Evolutionary conservation across 2,113 vertebrate species (phyloP), one percentile per base, ranked within the genome.

Genomic region (Daphoenositta chrysoptera): DNA sequence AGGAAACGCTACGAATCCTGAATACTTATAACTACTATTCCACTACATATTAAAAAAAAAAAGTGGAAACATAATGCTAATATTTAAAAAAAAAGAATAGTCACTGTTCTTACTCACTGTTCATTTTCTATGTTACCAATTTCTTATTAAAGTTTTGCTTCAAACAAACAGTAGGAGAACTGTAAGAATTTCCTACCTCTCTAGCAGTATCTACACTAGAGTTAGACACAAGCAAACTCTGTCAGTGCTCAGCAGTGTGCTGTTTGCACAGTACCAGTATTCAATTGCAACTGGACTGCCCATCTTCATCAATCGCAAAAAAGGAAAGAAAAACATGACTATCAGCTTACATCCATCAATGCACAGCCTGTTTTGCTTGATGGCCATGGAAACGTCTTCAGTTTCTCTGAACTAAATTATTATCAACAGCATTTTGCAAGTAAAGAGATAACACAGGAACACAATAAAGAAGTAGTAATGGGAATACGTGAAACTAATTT

Each of bases 401-500:
- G 51, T 44, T 76, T 95, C 92, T 91, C 83, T 84, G 9, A 73
- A 80, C 57, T 61, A 58, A 89, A 45, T 44, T 63, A 91, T 70
- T 58, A 30, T 42, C 81, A 72, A n/a, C 23, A 39, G 64, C 53
- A 48, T 39, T 89, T 91, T 73, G 40, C 81, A 90, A 75, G 47
- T 44, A 75, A 70, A 96, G 79, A 93, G 94, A 81, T 82, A 94
- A 71, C 28, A 47, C 12, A 68, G 76, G 58, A 89, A 87, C 61
- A 82, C 51, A 97, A 95, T 53, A 45, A 42, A 77, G 71, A 95
- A 92, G 65, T 22, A 68, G 23, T 14, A 95, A 90, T 15, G 64
- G 64, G 93, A 97, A 97, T 94, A 73, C 64, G 47, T 9, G 45
- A 87, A 94, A 83, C 58, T 95, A 79, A 93, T 96, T 94, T 95